Percentiles rank a stretch among this genome's conserved stretches.
These are phyloP conservation scores for Volucella bombylans DNA, from an alignment of 2,888 invertebrate species.

Conservation along the genomic window DNA sequence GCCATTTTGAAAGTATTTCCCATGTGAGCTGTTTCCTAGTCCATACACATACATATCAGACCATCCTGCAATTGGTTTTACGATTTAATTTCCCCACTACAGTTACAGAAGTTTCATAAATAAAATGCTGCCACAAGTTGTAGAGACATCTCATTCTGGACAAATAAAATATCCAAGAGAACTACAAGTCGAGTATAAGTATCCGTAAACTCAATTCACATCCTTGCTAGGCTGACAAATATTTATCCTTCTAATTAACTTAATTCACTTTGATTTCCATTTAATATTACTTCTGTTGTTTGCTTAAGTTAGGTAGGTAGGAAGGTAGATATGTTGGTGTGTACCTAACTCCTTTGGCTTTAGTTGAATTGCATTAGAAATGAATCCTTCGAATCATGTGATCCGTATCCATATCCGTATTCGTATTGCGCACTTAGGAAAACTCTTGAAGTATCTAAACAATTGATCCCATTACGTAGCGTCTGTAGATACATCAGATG, in stretches of 20 bases:
- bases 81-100: not conserved
- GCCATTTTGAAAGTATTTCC: too few relatives aligned
- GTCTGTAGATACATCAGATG: not conserved
- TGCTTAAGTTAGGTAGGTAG: slow-evolving; percentile 52
- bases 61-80: not conserved
- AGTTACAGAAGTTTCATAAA: not conserved
- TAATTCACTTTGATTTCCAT: slow-evolving; percentile 82
- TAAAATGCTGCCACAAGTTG: slow-evolving; percentile 9
- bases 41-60: too few relatives aligned
- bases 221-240: slow-evolving; percentile 75
- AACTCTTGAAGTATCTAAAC: slow-evolving; percentile 46
- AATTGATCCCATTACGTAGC: slow-evolving; percentile 61
- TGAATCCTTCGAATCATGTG: slow-evolving; percentile 28
- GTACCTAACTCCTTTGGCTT: slow-evolving; percentile 22
- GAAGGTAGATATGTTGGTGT: not conserved
- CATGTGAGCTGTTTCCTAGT: too few relatives aligned
- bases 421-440: slow-evolving; percentile 44
- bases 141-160: not conserved
- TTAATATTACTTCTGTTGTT: slow-evolving; percentile 74
- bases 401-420: not conserved
- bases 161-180: slow-evolving; percentile 7
- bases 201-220: slow-evolving; percentile 36
- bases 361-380: slow-evolving; percentile 54
- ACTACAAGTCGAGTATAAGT: not conserved
- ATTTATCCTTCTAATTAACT: slow-evolving; percentile 82